phyloP scores from a whole-genome alignment of 2,113 vertebrate species.

The Bostrychus sinensis region DNA sequence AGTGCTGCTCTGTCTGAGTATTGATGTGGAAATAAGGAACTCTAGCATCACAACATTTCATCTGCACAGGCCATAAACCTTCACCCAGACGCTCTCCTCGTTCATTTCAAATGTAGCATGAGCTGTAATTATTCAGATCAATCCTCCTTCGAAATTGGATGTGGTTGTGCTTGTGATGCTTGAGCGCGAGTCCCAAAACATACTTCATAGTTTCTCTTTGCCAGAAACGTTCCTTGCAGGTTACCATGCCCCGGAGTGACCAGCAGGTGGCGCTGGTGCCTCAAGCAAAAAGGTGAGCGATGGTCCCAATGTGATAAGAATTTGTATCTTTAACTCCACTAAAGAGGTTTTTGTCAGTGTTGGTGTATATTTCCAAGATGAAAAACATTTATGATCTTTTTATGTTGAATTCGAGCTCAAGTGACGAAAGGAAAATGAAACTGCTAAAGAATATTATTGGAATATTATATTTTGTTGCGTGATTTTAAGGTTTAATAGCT shows the following conservation, averaged over 20 bases:
- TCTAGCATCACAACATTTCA: not conserved
- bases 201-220: conserved; percentile 84
- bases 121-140: not conserved
- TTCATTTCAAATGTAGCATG: not conserved
- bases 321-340: not conserved
- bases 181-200: conserved; percentile 79
- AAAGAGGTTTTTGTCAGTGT: no score
- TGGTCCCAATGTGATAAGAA: not conserved
- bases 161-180: conserved; percentile 90
- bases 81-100: conserved; percentile 79
- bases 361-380: no score
- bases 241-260: conserved; percentile 87
- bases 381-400: no score
- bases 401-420: no score
- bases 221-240: conserved; percentile 91
- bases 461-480: no score
- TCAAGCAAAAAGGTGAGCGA: conserved; percentile 89
- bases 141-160: conserved; percentile 80
- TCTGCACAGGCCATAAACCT: not conserved
- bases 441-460: no score
- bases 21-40: not conserved
- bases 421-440: no score
- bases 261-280: conserved; percentile 94
- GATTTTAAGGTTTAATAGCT: no score
- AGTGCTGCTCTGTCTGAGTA: not conserved